Conservation (phyloP, 92 coral and sea anemone species). For the Muricea muricata region DNA sequence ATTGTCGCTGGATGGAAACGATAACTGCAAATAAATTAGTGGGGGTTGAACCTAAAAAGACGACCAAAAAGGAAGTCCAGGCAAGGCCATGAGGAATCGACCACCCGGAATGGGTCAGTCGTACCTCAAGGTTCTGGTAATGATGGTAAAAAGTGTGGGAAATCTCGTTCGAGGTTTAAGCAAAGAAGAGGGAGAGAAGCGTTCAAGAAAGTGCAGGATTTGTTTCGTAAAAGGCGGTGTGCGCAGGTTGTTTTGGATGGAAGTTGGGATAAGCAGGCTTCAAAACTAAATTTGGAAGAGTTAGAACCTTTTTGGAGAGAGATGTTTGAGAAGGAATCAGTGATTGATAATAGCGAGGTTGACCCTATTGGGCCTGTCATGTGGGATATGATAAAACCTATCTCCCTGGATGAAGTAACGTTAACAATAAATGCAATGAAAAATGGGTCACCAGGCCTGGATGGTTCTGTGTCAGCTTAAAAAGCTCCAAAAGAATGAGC, state of each 20-base stretch:
- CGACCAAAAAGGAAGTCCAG: background rate
- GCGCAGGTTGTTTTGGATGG: background rate
- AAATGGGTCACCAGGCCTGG: background rate
- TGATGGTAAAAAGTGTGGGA: no score
- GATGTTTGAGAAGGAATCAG: background rate
- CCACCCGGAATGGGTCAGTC: background rate
- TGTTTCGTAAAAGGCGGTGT: background rate
- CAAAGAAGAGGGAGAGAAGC: background rate
- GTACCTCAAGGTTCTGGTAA: background rate
- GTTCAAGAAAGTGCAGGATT: background rate
- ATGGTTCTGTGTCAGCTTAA: background rate
- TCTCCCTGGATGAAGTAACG: background rate
- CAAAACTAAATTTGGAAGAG: background rate
- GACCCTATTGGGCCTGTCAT: background rate
- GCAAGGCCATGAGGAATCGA: background rate
- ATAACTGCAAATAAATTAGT: background rate
- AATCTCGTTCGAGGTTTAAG: no score
- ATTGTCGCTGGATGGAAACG: background rate
- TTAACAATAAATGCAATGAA: background rate
- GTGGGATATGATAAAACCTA: background rate
- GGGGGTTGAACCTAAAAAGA: background rate
- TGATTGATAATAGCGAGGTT: background rate
- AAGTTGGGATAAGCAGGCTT: background rate
- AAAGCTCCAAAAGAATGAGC: background rate
- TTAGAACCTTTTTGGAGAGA: background rate